Base-by-base conservation (phyloP, 2,113 vertebrate genomes). In the Microtus montanus region DNA sequence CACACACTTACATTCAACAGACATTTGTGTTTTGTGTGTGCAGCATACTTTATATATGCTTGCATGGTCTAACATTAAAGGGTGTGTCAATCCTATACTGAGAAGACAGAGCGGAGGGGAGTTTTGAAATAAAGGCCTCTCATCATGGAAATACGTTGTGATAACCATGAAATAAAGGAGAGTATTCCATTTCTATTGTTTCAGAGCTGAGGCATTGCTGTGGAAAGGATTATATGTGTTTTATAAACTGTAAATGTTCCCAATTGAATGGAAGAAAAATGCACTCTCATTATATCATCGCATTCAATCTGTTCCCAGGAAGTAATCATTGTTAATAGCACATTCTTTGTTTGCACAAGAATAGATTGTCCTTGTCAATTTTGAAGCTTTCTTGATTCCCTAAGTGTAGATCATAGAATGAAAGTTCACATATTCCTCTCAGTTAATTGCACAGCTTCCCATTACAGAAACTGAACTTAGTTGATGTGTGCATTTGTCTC, bases 201-300 rank as follows among this genome's bases (percentile, higher is more conserved):
- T 70, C 35, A 95, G 30, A 9, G 66, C 30, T 15, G 26, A n/a
- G 44, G 63, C 17, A 82, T 30, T 74, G 68, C 68, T 86, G 79
- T 93, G 22, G 63, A 92, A 89, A 87, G 3, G 20, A 77, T 71
- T 44, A 13, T 58, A 28, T 73, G 4, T 66, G 66, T 78, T 61
- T 91, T 74, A 71, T 49, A 75, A n/a, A 75, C 89, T 54, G 22
- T 38, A 93, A 66, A 1, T 4, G 6, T 70, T 33, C 4, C 1
- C 47, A 64, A 64, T 38, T 13, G 30, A 90, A 91, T 71, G 52
- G 82, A 92, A 63, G 80, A 61, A 74, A 85, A 92, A 73, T 87
- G 15, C 54, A 70, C 63, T 90, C 35, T n/a, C 38, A 3, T 75
- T 41, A 35, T 85, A 41, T 20, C 13, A 74, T 14, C 7, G 33